These are phyloP conservation scores for Cetonia aurata DNA, from an alignment of 2,888 invertebrate genomes.

Conservation along the genomic window DNA sequence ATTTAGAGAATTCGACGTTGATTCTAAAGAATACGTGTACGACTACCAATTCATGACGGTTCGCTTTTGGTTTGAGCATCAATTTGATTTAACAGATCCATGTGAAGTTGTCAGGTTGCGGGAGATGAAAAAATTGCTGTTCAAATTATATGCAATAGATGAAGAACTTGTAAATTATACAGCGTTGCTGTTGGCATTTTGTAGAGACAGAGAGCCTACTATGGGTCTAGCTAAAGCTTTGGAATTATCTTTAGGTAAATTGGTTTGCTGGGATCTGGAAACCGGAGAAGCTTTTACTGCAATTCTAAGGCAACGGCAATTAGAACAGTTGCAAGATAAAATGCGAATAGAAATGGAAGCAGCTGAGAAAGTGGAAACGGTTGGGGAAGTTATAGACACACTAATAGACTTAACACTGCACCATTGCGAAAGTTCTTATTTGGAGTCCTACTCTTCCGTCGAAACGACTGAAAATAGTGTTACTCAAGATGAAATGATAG, in stretches of 20 bases:
- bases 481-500: conserved; percentile 20
- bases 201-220: conserved; percentile 70
- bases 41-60: conserved; percentile 61
- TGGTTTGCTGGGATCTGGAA: conserved; percentile 67
- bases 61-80: conserved; percentile 66
- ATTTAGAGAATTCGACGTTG: conserved; percentile 68
- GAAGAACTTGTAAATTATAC: conserved; percentile 72
- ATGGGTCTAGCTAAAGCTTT: conserved; percentile 73
- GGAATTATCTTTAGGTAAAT: conserved; percentile 70
- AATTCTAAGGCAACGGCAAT: conserved; percentile 47
- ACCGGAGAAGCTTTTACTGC: conserved; percentile 69
- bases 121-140: conserved; percentile 64
- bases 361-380: conserved; percentile 50
- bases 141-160: conserved; percentile 69
- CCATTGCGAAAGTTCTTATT: conserved; percentile 56
- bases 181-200: conserved; percentile 73
- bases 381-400: conserved; percentile 52
- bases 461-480: neutral
- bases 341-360: conserved; percentile 43
- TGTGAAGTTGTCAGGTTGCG: conserved; percentile 31
- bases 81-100: conserved; percentile 47
- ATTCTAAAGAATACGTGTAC: conserved; percentile 61
- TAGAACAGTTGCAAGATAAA: conserved; percentile 50
- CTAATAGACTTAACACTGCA: conserved; percentile 57
- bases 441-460: conserved; percentile 41